These are phyloP conservation scores for Takifugu bimaculatus DNA, from an alignment of 2,113 vertebrate genomes.

Conservation along the genomic window DNA sequence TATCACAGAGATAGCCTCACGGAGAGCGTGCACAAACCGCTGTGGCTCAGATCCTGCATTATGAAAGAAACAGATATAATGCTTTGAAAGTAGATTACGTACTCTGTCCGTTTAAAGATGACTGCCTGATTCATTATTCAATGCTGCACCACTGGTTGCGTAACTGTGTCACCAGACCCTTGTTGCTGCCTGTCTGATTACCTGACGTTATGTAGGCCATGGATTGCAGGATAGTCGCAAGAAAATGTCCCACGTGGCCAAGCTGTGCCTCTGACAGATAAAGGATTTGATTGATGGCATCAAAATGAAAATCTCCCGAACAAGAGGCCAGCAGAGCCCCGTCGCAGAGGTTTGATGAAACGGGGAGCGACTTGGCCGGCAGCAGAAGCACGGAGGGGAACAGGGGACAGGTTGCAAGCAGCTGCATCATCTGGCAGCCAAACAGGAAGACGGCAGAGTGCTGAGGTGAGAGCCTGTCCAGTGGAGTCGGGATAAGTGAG, in stretches of 20 bases:
- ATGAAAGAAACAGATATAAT: slow-evolving; percentile 1
- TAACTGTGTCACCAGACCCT: neutral
- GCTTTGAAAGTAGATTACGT: slow-evolving; percentile 28
- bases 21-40: slow-evolving; percentile 63
- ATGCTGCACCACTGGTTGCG: too few relatives aligned
- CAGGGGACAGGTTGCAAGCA: slow-evolving; percentile 58
- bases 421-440: slow-evolving; percentile 72
- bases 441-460: slow-evolving; percentile 77
- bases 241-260: slow-evolving; percentile 76
- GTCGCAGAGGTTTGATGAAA: slow-evolving; percentile 30
- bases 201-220: slow-evolving; percentile 77
- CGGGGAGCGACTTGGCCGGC: slow-evolving; percentile 72
- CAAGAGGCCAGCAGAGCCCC: slow-evolving; percentile 55
- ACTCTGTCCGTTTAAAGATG: slow-evolving; percentile 19
- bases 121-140: slow-evolving; percentile 8
- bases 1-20: slow-evolving; percentile 68
- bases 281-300: slow-evolving; percentile 74
- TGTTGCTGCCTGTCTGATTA: slow-evolving; percentile 39
- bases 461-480: slow-evolving; percentile 74
- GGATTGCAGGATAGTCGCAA: slow-evolving; percentile 72
- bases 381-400: slow-evolving; percentile 72
- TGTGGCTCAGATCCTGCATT: slow-evolving; percentile 53
- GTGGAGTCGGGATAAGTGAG: slow-evolving; percentile 64
- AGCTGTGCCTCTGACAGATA: slow-evolving; percentile 73
- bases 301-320: slow-evolving; percentile 74